A percentile compares a stretch with the other conserved stretches of the same genome.
Conservation (phyloP, 2,113 vertebrate species). For the Clinocottus analis region DNA sequence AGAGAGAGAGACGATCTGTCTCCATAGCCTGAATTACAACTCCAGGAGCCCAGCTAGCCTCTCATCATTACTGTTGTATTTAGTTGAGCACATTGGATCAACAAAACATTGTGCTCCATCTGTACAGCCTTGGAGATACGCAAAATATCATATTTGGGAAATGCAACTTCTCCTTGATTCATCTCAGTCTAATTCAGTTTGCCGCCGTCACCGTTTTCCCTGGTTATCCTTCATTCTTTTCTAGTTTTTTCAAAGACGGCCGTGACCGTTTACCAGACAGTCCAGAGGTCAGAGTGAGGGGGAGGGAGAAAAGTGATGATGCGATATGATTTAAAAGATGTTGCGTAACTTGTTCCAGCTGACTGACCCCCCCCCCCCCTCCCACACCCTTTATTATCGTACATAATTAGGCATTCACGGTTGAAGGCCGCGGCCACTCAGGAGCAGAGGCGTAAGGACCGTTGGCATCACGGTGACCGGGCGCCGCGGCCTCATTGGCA, state of each 20-base stretch:
- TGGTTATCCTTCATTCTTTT: background rate
- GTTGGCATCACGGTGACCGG: constrained; percentile 52
- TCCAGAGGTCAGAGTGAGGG: background rate
- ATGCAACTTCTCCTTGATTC: constrained; percentile 54
- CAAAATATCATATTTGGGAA: constrained; percentile 59
- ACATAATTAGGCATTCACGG: constrained; percentile 38
- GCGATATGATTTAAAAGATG: constrained; percentile 33
- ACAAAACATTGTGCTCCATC: constrained; percentile 70
- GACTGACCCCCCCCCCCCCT: constrained; percentile 22
- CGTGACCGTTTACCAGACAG: background rate
- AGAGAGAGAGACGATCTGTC: constrained; percentile 63
- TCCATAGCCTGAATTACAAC: constrained; percentile 69
- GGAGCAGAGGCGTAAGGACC: constrained; percentile 19
- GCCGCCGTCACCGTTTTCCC: background rate
- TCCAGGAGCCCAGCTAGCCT: constrained; percentile 63
- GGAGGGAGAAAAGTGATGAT: constrained; percentile 10
- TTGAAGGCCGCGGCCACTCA: constrained; percentile 31
- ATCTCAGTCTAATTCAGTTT: constrained; percentile 13
- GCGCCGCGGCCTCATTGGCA: constrained; percentile 68
- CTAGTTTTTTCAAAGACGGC: constrained; percentile 14
- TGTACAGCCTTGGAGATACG: constrained; percentile 59
- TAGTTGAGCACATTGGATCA: constrained; percentile 67
- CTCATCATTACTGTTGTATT: constrained; percentile 71
- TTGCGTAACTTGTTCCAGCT: constrained; percentile 32
- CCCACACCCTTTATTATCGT: constrained; percentile 32